Percentiles rank a stretch among this genome's conserved stretches.
Conservation (phyloP, 2,113 vertebrate genomes). For the Paraplagusia blochii region DNA sequence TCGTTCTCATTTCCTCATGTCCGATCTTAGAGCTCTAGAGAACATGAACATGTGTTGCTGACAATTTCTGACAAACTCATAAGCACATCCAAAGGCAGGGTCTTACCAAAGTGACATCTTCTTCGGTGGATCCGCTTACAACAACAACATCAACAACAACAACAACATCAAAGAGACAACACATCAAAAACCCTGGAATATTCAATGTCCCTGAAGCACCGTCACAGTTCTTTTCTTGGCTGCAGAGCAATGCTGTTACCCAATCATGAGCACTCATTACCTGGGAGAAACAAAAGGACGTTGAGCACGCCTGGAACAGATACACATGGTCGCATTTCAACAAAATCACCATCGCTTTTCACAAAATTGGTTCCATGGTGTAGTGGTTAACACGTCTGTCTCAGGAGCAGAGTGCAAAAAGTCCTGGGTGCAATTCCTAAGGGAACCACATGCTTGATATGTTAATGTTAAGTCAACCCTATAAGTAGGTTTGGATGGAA, state of each 20-base stretch:
- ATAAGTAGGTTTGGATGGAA: no score
- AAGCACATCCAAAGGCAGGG: constrained; percentile 38
- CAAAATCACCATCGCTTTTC: no score
- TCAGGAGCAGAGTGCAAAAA: no score
- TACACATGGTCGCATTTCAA: no score
- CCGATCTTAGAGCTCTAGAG: background rate
- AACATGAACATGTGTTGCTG: constrained; percentile 21
- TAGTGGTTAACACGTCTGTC: no score
- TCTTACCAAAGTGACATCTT: constrained; percentile 33
- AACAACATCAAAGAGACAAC: constrained; percentile 48
- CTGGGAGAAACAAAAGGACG: no score
- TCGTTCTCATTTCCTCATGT: no score
- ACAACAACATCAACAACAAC: constrained; percentile 57
- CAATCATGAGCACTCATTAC: constrained; percentile 8
- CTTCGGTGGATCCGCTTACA: constrained; percentile 45
- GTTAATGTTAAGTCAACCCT: no score
- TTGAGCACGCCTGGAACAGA: no score
- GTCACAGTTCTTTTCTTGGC: constrained; percentile 19
- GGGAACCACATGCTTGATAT: no score
- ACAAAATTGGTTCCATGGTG: no score
- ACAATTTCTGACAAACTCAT: constrained; percentile 30
- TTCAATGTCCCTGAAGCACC: constrained; percentile 24
- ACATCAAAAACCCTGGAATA: constrained; percentile 45
- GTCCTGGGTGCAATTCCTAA: no score
- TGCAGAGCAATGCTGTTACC: constrained; percentile 18